A percentile compares a stretch with the other conserved stretches of the same genome.
Conservation (phyloP, 2,113 vertebrate genomes). For the Phaethon lepturus region DNA sequence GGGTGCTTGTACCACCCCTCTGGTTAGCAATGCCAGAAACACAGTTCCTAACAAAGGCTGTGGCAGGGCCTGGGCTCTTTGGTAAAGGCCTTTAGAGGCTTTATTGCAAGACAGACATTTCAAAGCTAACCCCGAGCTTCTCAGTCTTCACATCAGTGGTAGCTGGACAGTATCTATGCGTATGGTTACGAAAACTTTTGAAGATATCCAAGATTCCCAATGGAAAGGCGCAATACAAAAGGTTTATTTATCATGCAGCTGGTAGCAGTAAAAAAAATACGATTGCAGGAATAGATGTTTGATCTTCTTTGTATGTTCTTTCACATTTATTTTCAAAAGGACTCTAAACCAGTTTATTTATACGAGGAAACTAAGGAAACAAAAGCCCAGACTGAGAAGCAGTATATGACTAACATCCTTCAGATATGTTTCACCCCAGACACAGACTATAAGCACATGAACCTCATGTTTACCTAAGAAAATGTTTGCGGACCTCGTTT, state of each 20-base stretch:
- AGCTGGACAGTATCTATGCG: not conserved
- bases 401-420: not conserved
- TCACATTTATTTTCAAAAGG: not conserved
- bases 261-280: not conserved
- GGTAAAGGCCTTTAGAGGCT: not conserved
- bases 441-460: not conserved
- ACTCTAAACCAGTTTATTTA: not conserved
- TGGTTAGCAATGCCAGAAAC: not conserved
- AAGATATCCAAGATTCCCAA: not conserved
- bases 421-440: not conserved
- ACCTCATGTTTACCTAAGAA: slow-evolving; percentile 83
- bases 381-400: not conserved
- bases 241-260: not conserved
- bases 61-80: not conserved
- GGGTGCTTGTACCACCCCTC: not conserved
- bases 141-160: not conserved
- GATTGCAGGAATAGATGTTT: not conserved
- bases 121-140: not conserved
- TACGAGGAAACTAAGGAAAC: not conserved
- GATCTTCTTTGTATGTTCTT: not conserved
- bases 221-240: not conserved
- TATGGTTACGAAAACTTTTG: not conserved
- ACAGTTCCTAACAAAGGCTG: not conserved
- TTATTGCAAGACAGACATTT: not conserved
- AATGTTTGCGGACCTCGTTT: slow-evolving; percentile 86